These are phyloP conservation scores for Podarcis cretensis DNA, from an alignment of 2,113 vertebrate genomes.

Conservation along the genomic window DNA sequence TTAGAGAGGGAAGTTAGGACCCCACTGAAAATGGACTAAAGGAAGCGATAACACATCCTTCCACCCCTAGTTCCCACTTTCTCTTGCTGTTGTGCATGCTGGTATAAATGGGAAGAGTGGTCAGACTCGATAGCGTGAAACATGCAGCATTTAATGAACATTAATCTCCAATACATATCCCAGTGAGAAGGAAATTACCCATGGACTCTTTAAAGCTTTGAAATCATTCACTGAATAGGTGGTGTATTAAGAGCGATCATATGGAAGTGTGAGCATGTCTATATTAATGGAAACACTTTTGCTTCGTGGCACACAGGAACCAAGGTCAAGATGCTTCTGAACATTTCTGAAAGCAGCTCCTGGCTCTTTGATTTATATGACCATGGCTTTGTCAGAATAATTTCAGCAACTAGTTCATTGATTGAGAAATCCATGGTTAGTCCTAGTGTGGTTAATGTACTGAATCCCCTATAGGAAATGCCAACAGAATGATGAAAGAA, in stretches of 20 bases:
- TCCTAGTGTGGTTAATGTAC: background rate
- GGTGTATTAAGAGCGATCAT: constrained; percentile 52
- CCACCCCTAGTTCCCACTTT: constrained; percentile 3
- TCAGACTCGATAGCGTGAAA: constrained; percentile 62
- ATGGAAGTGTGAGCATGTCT: constrained; percentile 51
- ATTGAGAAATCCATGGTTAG: background rate
- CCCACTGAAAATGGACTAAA: background rate
- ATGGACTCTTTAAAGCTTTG: constrained; percentile 62
- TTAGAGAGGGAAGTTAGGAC: too few species aligned
- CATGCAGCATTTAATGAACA: constrained; percentile 19
- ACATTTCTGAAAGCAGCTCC: background rate
- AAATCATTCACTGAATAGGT: constrained; percentile 57
- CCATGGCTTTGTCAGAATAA: background rate
- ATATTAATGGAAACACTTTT: constrained; percentile 42
- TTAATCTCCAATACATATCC: constrained; percentile 59
- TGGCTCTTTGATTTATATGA: background rate
- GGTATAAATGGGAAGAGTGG: background rate
- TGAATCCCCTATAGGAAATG: background rate
- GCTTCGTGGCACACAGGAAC: background rate
- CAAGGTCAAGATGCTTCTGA: background rate
- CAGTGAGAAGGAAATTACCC: constrained; percentile 65
- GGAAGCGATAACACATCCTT: constrained; percentile 42
- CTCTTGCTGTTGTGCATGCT: background rate
- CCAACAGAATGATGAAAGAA: constrained; percentile 4
- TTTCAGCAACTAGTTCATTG: background rate